Evolutionary conservation across 1,140 invertebrate species (phyloP).

Genomic region (Globodera rostochiensis): DNA sequence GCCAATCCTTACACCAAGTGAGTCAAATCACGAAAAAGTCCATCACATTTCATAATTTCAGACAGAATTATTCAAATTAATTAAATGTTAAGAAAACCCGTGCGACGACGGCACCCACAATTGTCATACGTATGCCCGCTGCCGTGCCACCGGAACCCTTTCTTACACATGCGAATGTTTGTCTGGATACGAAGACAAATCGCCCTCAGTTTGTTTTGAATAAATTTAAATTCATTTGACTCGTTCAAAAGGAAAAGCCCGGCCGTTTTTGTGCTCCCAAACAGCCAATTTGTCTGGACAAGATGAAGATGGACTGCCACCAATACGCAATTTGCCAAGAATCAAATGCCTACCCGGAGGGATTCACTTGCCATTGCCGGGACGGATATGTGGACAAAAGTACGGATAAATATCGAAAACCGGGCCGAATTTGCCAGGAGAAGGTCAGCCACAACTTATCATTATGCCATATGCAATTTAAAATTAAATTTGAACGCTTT

Average conservation of each 20-base stretch:
- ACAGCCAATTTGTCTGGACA: constrained; percentile 59
- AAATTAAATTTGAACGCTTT: not conserved
- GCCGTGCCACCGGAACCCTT: constrained; percentile 54
- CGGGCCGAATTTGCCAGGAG: constrained; percentile 62
- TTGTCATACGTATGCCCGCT: constrained; percentile 58
- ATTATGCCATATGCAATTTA: not conserved
- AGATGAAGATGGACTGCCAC: constrained; percentile 59
- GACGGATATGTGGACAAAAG: constrained; percentile 61
- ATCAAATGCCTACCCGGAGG: constrained; percentile 39
- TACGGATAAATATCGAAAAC: constrained; percentile 47
- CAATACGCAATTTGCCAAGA: constrained; percentile 61
- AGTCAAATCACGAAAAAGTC: not conserved
- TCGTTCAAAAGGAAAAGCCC: constrained; percentile 5
- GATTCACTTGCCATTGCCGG: constrained; percentile 61
- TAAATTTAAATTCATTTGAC: constrained; percentile 22
- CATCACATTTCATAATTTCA: no score
- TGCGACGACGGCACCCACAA: constrained; percentile 59
- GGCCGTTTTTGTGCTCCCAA: not conserved
- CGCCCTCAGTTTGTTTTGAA: constrained; percentile 39
- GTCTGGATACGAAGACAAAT: constrained; percentile 58
- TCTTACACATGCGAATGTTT: constrained; percentile 63
- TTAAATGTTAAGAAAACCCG: constrained; percentile 46
- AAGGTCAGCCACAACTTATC: constrained; percentile 20
- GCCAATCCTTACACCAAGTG: constrained; percentile 11
- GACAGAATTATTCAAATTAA: not conserved